Percentiles rank a stretch among this genome's conserved stretches.
phyloP scores from a whole-genome alignment of 1,140 invertebrate species.

The Cydia strobilella region DNA sequence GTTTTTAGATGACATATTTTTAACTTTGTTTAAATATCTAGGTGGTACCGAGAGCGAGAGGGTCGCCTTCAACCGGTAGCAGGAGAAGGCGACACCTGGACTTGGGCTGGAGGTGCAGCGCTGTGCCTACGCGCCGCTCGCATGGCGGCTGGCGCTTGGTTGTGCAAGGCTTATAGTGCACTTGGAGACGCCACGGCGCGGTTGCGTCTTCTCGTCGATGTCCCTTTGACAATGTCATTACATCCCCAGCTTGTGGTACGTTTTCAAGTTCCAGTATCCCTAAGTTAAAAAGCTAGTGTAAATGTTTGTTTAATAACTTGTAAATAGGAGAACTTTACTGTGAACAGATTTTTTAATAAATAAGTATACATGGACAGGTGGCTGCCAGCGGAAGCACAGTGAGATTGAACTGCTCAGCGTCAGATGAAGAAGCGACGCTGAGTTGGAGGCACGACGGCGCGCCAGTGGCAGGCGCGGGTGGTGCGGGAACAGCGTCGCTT shows the following conservation, averaged over 20 bases:
- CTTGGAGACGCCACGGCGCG: slow-evolving; percentile 64
- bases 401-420: slow-evolving; percentile 82
- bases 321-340: background rate
- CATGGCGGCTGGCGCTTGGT: slow-evolving; percentile 53
- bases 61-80: slow-evolving; percentile 52
- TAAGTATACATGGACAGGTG: slow-evolving; percentile 47
- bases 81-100: slow-evolving; percentile 42
- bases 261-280: background rate
- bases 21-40: slow-evolving; percentile 32
- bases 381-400: slow-evolving; percentile 64
- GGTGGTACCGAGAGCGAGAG: slow-evolving; percentile 61
- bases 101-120: slow-evolving; percentile 65
- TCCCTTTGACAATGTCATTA: slow-evolving; percentile 51
- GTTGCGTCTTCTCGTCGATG: slow-evolving; percentile 49
- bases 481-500: slow-evolving; percentile 79
- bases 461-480: slow-evolving; percentile 65
- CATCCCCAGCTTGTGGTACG: slow-evolving; percentile 47
- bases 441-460: slow-evolving; percentile 84
- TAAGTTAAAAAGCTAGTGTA: background rate
- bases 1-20: background rate
- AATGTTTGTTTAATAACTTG: background rate
- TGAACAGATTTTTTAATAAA: background rate
- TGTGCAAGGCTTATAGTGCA: slow-evolving; percentile 65
- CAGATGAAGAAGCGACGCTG: slow-evolving; percentile 85
- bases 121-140: slow-evolving; percentile 49